Conservation (phyloP, 2,888 invertebrate genomes). For the Nysson spinosus region DNA sequence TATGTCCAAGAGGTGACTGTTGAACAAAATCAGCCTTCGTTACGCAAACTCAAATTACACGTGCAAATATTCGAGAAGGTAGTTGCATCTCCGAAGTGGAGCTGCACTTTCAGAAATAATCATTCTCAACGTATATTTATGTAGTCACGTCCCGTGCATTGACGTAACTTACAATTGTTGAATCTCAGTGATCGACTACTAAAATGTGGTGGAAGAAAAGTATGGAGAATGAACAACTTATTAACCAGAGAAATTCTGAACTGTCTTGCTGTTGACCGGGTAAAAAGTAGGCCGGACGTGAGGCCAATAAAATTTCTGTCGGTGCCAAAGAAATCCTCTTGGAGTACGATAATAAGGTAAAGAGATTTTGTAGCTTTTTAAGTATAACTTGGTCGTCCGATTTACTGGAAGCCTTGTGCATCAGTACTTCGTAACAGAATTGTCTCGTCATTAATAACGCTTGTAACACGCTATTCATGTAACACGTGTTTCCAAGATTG, state of each 20-base stretch:
- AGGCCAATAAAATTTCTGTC: conserved; percentile 83
- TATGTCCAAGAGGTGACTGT: conserved; percentile 82
- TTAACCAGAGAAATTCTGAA: conserved; percentile 88
- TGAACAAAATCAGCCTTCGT: conserved; percentile 6
- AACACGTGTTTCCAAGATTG: conserved; percentile 93
- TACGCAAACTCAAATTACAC: neutral
- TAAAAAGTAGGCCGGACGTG: conserved; percentile 88
- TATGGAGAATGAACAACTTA: conserved; percentile 35
- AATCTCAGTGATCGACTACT: neutral
- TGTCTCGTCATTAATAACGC: conserved; percentile 89
- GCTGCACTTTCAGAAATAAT: no score
- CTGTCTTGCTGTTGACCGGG: conserved; percentile 91
- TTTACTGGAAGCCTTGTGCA: conserved; percentile 59
- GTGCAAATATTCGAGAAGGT: neutral
- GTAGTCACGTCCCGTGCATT: neutral
- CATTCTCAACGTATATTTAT: no score
- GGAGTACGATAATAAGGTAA: conserved; percentile 86
- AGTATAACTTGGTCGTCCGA: conserved; percentile 70
- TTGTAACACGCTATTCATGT: conserved; percentile 93
- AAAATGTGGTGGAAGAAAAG: neutral
- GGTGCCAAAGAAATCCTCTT: conserved; percentile 84
- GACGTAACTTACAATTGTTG: neutral
- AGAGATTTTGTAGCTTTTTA: conserved; percentile 84
- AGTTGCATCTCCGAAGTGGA: no score
- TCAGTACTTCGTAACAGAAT: conserved; percentile 85